These are phyloP conservation scores for Drosophila sp. DNA, from an alignment of 1,140 invertebrate species.

Conservation along the genomic window DNA sequence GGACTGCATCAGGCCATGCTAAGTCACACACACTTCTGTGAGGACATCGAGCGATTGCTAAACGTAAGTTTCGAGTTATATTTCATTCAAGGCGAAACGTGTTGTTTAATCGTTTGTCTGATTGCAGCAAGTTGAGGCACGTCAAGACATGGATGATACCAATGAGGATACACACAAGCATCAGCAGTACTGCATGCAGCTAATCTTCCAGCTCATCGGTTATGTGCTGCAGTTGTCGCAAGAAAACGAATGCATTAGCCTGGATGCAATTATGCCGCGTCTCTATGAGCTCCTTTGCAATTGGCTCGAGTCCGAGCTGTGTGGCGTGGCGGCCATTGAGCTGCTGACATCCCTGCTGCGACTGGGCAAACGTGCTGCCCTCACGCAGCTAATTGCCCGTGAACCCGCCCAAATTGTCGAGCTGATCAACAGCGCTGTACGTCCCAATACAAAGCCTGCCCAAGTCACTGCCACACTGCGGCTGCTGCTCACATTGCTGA, in stretches of 20 bases:
- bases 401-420: slow-evolving; percentile 62
- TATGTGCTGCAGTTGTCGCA: slow-evolving; percentile 63
- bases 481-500: slow-evolving; percentile 59
- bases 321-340: slow-evolving; percentile 67
- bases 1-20: slow-evolving; percentile 72
- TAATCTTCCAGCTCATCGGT: slow-evolving; percentile 65
- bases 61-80: slow-evolving; percentile 53
- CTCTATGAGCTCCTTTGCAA: slow-evolving; percentile 66
- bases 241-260: slow-evolving; percentile 59
- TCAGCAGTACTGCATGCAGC: slow-evolving; percentile 65
- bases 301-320: slow-evolving; percentile 70
- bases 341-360: slow-evolving; percentile 59
- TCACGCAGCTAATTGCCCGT: slow-evolving; percentile 61
- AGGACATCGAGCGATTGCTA: slow-evolving; percentile 72
- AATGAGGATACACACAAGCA: slow-evolving; percentile 85
- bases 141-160: slow-evolving; percentile 59
- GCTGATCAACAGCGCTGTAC: slow-evolving; percentile 64
- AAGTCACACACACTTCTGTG: slow-evolving; percentile 66
- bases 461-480: slow-evolving; percentile 67
- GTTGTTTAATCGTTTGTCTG: not conserved
- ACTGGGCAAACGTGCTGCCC: slow-evolving; percentile 49
- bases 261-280: slow-evolving; percentile 70
- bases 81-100: not conserved
- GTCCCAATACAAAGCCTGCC: slow-evolving; percentile 50
- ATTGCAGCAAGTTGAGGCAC: slow-evolving; percentile 69